phyloP scores from a whole-genome alignment of 2,113 vertebrate species.

The Marmota flaviventris region DNA sequence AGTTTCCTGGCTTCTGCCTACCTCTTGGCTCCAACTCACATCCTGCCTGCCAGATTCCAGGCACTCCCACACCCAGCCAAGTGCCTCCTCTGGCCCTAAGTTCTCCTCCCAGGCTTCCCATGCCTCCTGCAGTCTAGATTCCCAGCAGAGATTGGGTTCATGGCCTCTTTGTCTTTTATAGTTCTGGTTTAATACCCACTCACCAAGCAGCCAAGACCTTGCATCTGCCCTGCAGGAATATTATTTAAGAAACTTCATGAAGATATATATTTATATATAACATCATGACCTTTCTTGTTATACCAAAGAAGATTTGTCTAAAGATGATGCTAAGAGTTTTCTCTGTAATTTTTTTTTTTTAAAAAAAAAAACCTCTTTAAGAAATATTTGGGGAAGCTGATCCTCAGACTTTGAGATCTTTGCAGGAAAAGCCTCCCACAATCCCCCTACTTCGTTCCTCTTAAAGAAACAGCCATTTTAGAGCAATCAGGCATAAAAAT shows the following conservation, averaged over 20 bases:
- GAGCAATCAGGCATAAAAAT: neutral
- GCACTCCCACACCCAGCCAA: conserved; percentile 41
- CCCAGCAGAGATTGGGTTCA: neutral
- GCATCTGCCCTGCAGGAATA: neutral
- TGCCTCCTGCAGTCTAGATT: neutral
- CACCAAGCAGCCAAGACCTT: neutral
- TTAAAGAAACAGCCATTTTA: neutral
- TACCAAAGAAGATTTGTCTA: neutral
- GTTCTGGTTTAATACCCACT: neutral
- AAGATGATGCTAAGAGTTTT: neutral
- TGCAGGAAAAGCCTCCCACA: neutral
- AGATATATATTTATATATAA: neutral
- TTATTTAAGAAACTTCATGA: neutral
- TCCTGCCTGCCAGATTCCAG: conserved; percentile 35
- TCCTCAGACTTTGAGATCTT: neutral
- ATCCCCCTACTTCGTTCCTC: neutral
- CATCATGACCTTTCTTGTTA: neutral
- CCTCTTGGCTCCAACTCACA: conserved; percentile 21
- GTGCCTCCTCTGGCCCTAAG: conserved; percentile 39
- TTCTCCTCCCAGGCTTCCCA: neutral
- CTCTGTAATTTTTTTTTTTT: neutral
- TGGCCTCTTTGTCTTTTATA: neutral
- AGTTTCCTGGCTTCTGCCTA: conserved; percentile 69
- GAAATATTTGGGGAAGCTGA: neutral
- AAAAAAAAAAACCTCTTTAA: neutral